A percentile compares a stretch with the other conserved stretches of the same genome.
These are phyloP conservation scores for Centropyge bicolor DNA, from an alignment of 2,797 vertebrate species.

Conservation along the genomic window DNA sequence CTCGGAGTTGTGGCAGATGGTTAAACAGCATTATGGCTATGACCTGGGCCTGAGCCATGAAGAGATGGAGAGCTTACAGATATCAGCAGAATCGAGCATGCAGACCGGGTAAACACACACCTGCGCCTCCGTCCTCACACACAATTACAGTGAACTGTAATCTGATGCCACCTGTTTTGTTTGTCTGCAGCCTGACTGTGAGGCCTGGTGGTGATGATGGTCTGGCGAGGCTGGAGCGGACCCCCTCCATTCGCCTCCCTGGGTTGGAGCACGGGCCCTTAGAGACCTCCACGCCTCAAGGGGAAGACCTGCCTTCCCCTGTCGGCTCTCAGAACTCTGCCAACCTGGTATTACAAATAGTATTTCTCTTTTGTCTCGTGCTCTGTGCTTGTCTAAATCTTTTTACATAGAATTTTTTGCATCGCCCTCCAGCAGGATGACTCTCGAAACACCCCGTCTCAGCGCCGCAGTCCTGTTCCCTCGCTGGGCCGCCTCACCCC, in stretches of 20 bases:
- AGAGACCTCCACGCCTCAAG: slow-evolving; percentile 78
- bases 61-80: slow-evolving; percentile 92
- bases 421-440: slow-evolving; percentile 80
- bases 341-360: slow-evolving; percentile 62
- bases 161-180: slow-evolving; percentile 25
- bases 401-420: background rate
- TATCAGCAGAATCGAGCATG: slow-evolving; percentile 83
- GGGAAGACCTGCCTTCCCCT: slow-evolving; percentile 75
- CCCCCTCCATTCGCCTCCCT: slow-evolving; percentile 72
- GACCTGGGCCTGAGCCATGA: slow-evolving; percentile 94
- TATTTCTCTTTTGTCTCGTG: background rate
- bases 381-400: background rate
- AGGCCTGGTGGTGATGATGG: slow-evolving; percentile 75
- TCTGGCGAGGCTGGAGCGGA: slow-evolving; percentile 68
- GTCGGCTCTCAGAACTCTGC: slow-evolving; percentile 57
- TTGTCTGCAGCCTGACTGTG: slow-evolving; percentile 67
- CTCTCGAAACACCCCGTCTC: slow-evolving; percentile 69
- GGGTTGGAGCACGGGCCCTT: slow-evolving; percentile 68
- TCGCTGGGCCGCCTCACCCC: slow-evolving; percentile 78
- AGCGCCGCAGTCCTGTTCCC: slow-evolving; percentile 79
- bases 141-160: background rate
- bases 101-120: slow-evolving; percentile 85
- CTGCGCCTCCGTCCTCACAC: background rate
- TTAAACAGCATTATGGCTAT: slow-evolving; percentile 94
- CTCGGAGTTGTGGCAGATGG: slow-evolving; percentile 91